Percentiles rank a stretch among this genome's conserved stretches.
Evolutionary conservation across 2,797 vertebrate genomes (phyloP).

Genomic region (Smutsia temminckii): DNA sequence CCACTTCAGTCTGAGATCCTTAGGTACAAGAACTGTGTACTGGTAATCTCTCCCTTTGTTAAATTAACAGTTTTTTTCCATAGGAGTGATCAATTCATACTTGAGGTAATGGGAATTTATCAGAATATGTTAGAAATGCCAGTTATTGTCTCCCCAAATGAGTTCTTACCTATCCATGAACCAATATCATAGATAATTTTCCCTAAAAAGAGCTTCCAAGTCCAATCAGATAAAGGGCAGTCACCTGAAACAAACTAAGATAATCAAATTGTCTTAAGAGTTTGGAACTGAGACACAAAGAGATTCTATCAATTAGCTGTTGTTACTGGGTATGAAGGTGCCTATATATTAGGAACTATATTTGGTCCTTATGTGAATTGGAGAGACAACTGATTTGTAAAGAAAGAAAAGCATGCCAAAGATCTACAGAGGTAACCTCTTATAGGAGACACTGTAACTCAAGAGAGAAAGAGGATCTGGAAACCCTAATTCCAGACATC

Average conservation of each 20-base stretch:
- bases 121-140: not conserved
- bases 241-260: not conserved
- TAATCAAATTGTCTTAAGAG: not conserved
- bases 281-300: not conserved
- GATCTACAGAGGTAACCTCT: not conserved
- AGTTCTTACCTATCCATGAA: not conserved
- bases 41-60: not conserved
- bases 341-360: not conserved
- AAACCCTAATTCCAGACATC: not conserved
- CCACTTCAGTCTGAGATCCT: not conserved
- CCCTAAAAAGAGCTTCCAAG: not conserved
- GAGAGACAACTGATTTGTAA: not conserved
- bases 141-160: not conserved
- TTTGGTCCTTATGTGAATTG: not conserved
- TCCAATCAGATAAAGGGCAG: not conserved
- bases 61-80: not conserved
- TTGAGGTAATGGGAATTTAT: not conserved
- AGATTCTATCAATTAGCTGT: not conserved
- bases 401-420: not conserved
- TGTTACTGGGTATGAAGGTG: not conserved
- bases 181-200: not conserved
- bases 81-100: not conserved
- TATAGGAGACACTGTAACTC: not conserved
- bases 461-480: not conserved
- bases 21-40: not conserved